These are phyloP conservation scores for Pomatostomus ruficeps DNA, from an alignment of 2,113 vertebrate genomes.

Conservation along the genomic window DNA sequence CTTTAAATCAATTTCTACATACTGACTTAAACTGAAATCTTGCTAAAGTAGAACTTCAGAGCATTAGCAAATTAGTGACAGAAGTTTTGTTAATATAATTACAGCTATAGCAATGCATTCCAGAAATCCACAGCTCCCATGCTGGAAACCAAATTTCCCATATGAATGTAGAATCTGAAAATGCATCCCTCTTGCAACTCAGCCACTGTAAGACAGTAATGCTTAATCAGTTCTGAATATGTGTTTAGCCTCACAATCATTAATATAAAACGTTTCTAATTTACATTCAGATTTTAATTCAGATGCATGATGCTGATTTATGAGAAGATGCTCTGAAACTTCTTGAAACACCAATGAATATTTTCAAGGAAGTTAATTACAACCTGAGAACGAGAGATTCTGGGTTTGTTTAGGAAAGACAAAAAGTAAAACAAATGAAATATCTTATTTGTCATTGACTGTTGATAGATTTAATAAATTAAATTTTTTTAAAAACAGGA, in stretches of 20 bases:
- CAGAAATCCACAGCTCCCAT: neutral
- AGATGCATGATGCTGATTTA: slow-evolving; percentile 49
- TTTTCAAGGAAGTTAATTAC: slow-evolving; percentile 60
- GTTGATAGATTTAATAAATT: neutral
- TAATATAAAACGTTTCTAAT: slow-evolving; percentile 47
- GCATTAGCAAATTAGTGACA: neutral
- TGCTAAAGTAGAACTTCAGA: neutral
- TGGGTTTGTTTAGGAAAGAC: slow-evolving; percentile 38
- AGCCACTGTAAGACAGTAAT: neutral
- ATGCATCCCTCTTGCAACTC: neutral
- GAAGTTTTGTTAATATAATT: neutral
- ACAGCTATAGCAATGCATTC: neutral
- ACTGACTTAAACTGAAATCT: neutral
- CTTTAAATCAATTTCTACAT: slow-evolving; percentile 10
- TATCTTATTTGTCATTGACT: slow-evolving; percentile 30
- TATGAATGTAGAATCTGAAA: neutral
- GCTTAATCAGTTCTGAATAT: slow-evolving; percentile 43
- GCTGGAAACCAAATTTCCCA: neutral
- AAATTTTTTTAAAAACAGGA: neutral
- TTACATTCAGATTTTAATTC: slow-evolving; percentile 48
- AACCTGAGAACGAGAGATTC: slow-evolving; percentile 50
- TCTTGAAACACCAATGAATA: slow-evolving; percentile 47
- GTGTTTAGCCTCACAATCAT: slow-evolving; percentile 25
- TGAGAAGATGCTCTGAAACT: slow-evolving; percentile 33
- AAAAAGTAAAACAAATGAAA: slow-evolving; percentile 43